Conservation (phyloP, 2,888 invertebrate genomes). For the Spicauda simplicius region DNA sequence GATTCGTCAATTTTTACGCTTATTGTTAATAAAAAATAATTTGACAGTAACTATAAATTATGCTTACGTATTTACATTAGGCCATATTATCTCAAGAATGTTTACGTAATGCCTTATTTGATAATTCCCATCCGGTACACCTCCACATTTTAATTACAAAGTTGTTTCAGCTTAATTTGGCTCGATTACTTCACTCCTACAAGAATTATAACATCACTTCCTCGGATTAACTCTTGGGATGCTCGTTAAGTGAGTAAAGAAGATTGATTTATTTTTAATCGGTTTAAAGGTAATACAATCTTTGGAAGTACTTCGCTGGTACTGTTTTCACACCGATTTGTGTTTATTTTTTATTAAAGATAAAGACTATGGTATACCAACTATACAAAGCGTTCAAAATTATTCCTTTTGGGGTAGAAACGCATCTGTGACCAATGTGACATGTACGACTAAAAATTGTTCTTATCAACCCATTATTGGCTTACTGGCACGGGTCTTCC, state of each 20-base stretch:
- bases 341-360: too few relatives aligned
- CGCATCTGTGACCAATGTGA: too few relatives aligned
- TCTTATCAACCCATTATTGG: too few relatives aligned
- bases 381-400: too few relatives aligned
- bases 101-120: background rate
- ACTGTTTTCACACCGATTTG: too few relatives aligned
- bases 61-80: constrained; percentile 3
- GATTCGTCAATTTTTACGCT: background rate
- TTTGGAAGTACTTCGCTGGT: too few relatives aligned
- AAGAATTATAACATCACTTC: constrained; percentile 22
- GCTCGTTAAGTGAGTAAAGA: constrained; percentile 32
- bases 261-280: constrained; percentile 28
- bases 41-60: constrained; percentile 1
- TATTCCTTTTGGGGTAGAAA: too few relatives aligned
- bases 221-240: constrained; percentile 14
- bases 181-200: constrained; percentile 16
- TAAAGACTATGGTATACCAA: too few relatives aligned
- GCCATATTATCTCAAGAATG: too few relatives aligned
- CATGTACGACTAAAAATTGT: too few relatives aligned
- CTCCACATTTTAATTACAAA: constrained; percentile 14
- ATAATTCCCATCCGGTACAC: constrained; percentile 18
- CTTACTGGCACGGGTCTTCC: too few relatives aligned
- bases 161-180: constrained; percentile 23
- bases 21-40: background rate
- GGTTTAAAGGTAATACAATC: background rate